A percentile compares a stretch with the other conserved stretches of the same genome.
These are phyloP conservation scores for Albula goreensis DNA, from an alignment of 2,113 vertebrate species.

Conservation along the genomic window DNA sequence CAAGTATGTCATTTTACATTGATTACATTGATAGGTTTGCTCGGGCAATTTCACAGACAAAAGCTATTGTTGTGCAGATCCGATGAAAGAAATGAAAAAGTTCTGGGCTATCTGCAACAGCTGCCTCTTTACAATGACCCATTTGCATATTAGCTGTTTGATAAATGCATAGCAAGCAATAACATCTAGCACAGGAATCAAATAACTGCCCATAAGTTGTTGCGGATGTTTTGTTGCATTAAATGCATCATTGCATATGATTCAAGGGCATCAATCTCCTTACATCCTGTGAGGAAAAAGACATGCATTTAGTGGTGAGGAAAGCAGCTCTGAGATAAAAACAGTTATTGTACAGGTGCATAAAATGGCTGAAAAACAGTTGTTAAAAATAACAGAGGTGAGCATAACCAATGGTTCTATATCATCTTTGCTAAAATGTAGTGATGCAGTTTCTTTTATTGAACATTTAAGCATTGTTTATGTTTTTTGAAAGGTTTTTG, in stretches of 20 bases:
- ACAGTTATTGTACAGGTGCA: not conserved
- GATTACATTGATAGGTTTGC: constrained; percentile 75
- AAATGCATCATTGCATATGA: constrained; percentile 1
- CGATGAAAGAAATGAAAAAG: constrained; percentile 82
- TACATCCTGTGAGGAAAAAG: not conserved
- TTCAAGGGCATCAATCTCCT: not conserved
- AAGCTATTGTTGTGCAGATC: constrained; percentile 82
- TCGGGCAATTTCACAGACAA: constrained; percentile 79
- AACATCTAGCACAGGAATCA: constrained; percentile 62
- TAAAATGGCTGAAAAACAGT: not conserved
- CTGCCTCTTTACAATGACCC: constrained; percentile 78
- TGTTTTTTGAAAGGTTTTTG: not conserved
- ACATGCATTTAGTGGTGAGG: not conserved
- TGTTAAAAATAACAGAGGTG: not conserved
- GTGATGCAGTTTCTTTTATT: not conserved
- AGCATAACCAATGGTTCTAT: not conserved
- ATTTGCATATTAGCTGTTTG: constrained; percentile 76
- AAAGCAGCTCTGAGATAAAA: not conserved
- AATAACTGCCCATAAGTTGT: not conserved
- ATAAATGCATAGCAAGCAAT: constrained; percentile 72
- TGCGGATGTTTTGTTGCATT: not conserved
- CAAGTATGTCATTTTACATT: constrained; percentile 83
- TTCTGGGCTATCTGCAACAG: constrained; percentile 80
- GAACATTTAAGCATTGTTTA: not conserved
- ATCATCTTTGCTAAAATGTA: not conserved